Evolutionary conservation across 2,888 invertebrate genomes (phyloP), one percentile per base, ranked within the genome.

Genomic region (Idaea dimidiata): DNA sequence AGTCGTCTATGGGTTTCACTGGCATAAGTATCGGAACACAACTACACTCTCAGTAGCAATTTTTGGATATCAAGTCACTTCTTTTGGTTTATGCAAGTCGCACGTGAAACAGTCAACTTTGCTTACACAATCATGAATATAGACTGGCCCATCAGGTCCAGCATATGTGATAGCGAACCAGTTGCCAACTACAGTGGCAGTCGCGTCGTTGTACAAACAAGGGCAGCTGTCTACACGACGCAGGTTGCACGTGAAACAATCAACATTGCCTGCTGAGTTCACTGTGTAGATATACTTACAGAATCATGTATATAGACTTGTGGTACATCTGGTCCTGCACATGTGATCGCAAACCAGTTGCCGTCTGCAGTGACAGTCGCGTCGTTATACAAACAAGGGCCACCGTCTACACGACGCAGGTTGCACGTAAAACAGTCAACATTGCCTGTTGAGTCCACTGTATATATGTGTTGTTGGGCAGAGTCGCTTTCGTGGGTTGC

Each of bases 251-350:
- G 97, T 96, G 77, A 98, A 92, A 84, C 98, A 99, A 61, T 93
- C 88, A 32, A 93, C 84, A 62, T 77, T 77, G 6, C 91, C 85
- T n/a, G 90, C 84, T 0, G 93, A 87, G 66, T 94, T 94, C 7
- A 97, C 93, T 8, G 95, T 94, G 91, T 96, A 98, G 57, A 43
- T 16, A 33, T 31, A 80, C 92, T 86, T 75, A 95, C 94, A 73
- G 89, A 91, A 63, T 89, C 83, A 77, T 94, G 95, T 62, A 97
- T 88, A 55, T 93, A 90, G 58, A 95, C 93, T 83, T 95, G 95
- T 0, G 99, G 98, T 31, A 98, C 94, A 62, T 94, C 95, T 0
- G 98, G 98, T 0, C 99, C 99, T 58, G 94, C 94, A 74, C 99
- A 98, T 66, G 94, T 95, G 66, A 98, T 89, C 10, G 95, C 93